phyloP scores from a whole-genome alignment of 1,140 invertebrate species.

The Bombus haemorrhoidalis region DNA sequence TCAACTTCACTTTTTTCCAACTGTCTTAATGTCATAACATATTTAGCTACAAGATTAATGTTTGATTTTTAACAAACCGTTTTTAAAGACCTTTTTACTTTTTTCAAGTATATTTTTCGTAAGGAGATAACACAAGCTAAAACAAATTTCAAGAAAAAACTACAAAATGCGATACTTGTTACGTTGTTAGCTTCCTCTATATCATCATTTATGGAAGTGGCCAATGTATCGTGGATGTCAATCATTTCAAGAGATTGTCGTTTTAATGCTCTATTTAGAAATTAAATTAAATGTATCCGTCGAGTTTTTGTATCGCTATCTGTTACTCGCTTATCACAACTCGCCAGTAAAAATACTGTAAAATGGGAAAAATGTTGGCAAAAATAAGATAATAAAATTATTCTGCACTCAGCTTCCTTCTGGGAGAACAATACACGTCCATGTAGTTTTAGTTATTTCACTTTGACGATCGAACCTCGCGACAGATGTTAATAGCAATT shows the following conservation, averaged over 20 bases:
- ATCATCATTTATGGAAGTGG: neutral
- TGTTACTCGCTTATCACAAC: too few relatives aligned
- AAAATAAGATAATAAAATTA: too few relatives aligned
- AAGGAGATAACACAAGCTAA: neutral
- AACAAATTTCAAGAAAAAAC: neutral
- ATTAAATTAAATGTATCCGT: neutral
- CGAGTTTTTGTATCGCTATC: too few relatives aligned
- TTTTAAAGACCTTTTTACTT: neutral
- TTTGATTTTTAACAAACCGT: neutral
- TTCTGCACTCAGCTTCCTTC: too few relatives aligned
- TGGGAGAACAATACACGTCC: too few relatives aligned
- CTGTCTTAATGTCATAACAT: neutral
- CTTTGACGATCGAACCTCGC: too few relatives aligned
- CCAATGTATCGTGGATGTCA: neutral
- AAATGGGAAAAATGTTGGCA: too few relatives aligned
- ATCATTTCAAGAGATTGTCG: neutral
- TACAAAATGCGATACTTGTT: neutral
- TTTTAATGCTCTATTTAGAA: neutral
- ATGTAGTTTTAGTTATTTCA: too few relatives aligned
- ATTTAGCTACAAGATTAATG: neutral
- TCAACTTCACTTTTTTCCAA: neutral
- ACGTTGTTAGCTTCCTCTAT: neutral
- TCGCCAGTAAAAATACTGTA: too few relatives aligned
- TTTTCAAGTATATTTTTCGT: neutral
- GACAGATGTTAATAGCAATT: too few relatives aligned